These are phyloP conservation scores for Embiotoca jacksoni DNA, from an alignment of 2,113 vertebrate species.

Conservation along the genomic window DNA sequence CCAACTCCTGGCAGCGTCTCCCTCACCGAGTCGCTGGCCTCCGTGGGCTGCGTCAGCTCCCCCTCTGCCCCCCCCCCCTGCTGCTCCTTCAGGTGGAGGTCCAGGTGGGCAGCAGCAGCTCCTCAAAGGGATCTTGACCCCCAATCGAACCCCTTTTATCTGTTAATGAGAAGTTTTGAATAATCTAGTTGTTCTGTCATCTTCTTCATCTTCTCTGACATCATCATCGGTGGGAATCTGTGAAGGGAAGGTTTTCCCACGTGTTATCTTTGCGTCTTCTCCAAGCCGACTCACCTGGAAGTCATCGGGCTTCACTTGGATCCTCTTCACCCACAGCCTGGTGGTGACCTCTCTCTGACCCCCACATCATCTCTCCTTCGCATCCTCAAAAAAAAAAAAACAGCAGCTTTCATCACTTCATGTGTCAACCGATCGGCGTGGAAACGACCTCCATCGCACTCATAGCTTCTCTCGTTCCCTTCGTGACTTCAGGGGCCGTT, in stretches of 20 bases:
- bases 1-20: slow-evolving; percentile 70
- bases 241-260: slow-evolving; percentile 20
- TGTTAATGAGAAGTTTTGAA: slow-evolving; percentile 29
- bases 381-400: not conserved
- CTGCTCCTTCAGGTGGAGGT: slow-evolving; percentile 42
- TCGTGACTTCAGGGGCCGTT: slow-evolving; percentile 44
- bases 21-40: slow-evolving; percentile 73
- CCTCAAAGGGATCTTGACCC: slow-evolving; percentile 43
- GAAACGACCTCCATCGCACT: slow-evolving; percentile 24
- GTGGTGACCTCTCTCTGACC: slow-evolving; percentile 10
- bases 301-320: slow-evolving; percentile 14
- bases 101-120: slow-evolving; percentile 48
- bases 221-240: slow-evolving; percentile 11
- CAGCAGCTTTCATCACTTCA: slow-evolving; percentile 9
- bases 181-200: not conserved
- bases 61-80: slow-evolving; percentile 53
- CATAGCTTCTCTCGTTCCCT: slow-evolving; percentile 28
- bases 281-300: slow-evolving; percentile 9
- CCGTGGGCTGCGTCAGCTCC: slow-evolving; percentile 49
- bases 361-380: slow-evolving; percentile 8
- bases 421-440: slow-evolving; percentile 9
- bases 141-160: not conserved
- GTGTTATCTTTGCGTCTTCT: slow-evolving; percentile 13
- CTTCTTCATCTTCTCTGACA: slow-evolving; percentile 6
- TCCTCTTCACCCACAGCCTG: slow-evolving; percentile 4